Evolutionary conservation across 2,888 invertebrate genomes (phyloP).

Genomic region (Pterobdella sp.): DNA sequence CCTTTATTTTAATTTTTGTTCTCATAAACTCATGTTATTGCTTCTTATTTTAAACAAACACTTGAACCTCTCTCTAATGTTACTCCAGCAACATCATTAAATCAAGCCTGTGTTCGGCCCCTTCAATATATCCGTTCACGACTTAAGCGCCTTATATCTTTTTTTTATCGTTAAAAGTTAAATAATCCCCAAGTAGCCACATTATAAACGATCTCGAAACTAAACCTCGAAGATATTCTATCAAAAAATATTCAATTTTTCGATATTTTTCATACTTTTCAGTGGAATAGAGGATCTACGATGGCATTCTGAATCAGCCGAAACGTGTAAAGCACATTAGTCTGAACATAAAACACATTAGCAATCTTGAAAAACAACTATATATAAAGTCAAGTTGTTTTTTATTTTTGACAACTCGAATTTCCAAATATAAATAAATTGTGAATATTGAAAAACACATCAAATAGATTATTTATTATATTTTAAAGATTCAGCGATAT

Average conservation of each 20-base stretch:
- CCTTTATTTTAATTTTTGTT: too few relatives aligned
- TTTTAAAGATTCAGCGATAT: too few relatives aligned
- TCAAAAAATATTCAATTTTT: background rate
- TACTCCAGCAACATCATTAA: background rate
- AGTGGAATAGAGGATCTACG: too few relatives aligned
- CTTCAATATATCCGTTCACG: background rate
- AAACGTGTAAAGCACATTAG: constrained; percentile 1
- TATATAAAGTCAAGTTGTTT: too few relatives aligned
- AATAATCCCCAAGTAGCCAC: background rate
- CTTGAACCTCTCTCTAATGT: background rate
- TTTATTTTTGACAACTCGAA: too few relatives aligned
- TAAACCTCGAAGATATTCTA: background rate
- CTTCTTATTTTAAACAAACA: background rate
- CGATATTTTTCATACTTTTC: too few relatives aligned
- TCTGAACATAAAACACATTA: constrained; percentile 9
- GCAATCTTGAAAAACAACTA: background rate
- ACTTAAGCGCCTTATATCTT: constrained; percentile 1
- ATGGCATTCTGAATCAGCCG: background rate
- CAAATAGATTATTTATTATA: too few relatives aligned
- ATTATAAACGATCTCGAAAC: background rate
- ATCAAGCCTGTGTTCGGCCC: background rate
- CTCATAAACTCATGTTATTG: too few relatives aligned
- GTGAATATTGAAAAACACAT: too few relatives aligned
- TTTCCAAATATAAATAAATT: too few relatives aligned
- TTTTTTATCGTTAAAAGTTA: background rate